Base-by-base conservation (phyloP, 2,888 invertebrate species). In the Saturnia japonica region DNA sequence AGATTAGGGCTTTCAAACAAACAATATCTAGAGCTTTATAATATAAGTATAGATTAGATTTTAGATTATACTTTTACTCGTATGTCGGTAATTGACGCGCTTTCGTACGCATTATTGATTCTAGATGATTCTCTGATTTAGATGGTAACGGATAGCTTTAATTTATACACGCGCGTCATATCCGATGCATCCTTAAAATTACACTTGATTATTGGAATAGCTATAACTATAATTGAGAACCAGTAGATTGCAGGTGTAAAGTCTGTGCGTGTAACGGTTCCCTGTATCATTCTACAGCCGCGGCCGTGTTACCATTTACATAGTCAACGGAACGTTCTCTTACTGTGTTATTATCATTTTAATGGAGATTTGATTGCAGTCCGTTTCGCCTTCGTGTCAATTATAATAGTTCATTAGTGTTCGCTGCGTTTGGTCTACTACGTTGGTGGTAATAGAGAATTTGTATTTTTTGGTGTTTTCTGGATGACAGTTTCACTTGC, bases 281-380 rank as follows among this genome's bases (percentile, higher is more conserved):
- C 62, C n/a, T 19, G 60, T 62, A 19, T n/a, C 64, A 69, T 60
- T 64, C 40, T 8, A 45, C 51, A 40, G 45, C 51, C 51, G 57
- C 51, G 25, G 45, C 51, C 51, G 57, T 66, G 42, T 70, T 74
- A 74, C 76, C 74, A 78, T 77, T 77, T 75, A 79, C 76, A 82
- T 81, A 78, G 75, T 71, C 72, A 82, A 83, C 81, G 82, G 82
- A 74, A 80, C 75, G 75, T 77, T 75, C 62, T 71, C 72, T 72
- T 34, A 43, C 71, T 71, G 64, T 60, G 67, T 75, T 75, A 74
- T 71, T 71, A 70, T 72, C 75, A 73, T 78, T 75, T 74, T 71
- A 73, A 70, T 67, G 72, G 62, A 71, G 45, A 40, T 67, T 72
- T 57, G 57, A 67, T 74, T 57, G 68, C 67, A 66, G 51, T 42